Conservation (phyloP, 2,888 invertebrate genomes). For the Oscheius sp. region DNA sequence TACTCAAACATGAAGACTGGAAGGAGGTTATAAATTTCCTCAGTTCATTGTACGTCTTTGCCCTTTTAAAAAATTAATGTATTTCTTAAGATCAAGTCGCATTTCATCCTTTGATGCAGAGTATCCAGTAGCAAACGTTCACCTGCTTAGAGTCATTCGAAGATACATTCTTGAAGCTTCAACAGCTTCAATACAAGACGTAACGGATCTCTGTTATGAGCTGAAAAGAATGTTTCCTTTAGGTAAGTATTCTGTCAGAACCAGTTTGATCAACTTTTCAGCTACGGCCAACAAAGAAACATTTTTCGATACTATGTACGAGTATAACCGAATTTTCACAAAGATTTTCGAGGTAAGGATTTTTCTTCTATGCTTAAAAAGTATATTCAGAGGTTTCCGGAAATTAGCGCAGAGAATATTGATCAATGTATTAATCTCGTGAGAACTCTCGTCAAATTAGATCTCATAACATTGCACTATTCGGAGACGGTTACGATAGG, state of each 20-base stretch:
- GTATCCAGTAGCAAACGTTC: conserved; percentile 51
- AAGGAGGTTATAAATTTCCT: conserved; percentile 48
- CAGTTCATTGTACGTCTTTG: conserved; percentile 34
- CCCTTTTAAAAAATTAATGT: not conserved
- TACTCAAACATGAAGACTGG: conserved; percentile 54
- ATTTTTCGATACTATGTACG: conserved; percentile 46
- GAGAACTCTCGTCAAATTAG: conserved; percentile 51
- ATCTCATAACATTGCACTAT: conserved; percentile 50
- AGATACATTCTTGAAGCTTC: conserved; percentile 32
- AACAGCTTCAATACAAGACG: conserved; percentile 32
- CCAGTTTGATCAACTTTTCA: conserved; percentile 5
- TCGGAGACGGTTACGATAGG: conserved; percentile 53
- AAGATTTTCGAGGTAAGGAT: conserved; percentile 39
- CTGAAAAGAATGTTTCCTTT: conserved; percentile 54
- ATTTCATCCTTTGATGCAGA: conserved; percentile 23
- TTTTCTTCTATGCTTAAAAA: too few species aligned
- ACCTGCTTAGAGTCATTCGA: conserved; percentile 47
- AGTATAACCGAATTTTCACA: conserved; percentile 45
- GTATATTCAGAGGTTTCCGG: conserved; percentile 27
- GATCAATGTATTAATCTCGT: conserved; percentile 57
- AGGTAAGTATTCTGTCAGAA: conserved; percentile 34
- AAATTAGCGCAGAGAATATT: conserved; percentile 27
- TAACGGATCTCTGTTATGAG: conserved; percentile 59
- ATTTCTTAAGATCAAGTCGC: conserved; percentile 6
- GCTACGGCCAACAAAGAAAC: conserved; percentile 40